Percentiles rank a stretch among this genome's conserved stretches.
Conservation (phyloP, 1,140 invertebrate genomes). For the Drosophila elegans region DNA sequence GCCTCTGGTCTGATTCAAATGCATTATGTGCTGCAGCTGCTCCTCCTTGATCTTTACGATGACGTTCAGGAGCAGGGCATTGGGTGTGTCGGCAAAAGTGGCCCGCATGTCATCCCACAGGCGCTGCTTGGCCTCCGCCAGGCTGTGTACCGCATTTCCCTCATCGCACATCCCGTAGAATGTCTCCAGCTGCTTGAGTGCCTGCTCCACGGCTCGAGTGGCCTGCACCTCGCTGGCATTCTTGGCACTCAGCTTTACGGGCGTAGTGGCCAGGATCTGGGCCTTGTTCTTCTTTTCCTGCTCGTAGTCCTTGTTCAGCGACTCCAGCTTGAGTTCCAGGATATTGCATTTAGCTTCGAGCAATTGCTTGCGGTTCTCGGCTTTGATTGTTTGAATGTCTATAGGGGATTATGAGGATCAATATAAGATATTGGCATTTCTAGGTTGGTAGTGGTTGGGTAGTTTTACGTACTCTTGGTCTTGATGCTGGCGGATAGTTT, state of each 20-base stretch:
- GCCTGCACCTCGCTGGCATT: constrained; percentile 71
- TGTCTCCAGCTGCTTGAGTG: constrained; percentile 63
- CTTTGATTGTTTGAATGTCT: constrained; percentile 71
- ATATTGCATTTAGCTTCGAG: constrained; percentile 52
- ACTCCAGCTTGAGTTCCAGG: constrained; percentile 59
- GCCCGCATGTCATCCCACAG: constrained; percentile 71
- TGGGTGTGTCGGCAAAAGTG: constrained; percentile 69
- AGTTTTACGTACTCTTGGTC: constrained; percentile 63
- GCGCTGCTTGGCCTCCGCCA: constrained; percentile 55
- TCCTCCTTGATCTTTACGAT: constrained; percentile 75
- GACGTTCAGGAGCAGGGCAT: constrained; percentile 65
- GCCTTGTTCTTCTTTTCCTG: constrained; percentile 56
- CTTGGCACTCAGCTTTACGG: constrained; percentile 55
- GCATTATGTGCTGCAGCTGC: constrained; percentile 66
- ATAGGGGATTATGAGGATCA: background rate
- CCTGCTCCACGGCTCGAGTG: constrained; percentile 58
- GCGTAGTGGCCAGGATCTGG: constrained; percentile 65
- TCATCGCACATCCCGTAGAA: constrained; percentile 62
- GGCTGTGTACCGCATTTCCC: constrained; percentile 16
- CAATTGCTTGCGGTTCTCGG: constrained; percentile 54
- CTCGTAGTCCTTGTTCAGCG: constrained; percentile 46
- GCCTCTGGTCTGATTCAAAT: constrained; percentile 34
- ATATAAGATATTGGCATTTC: background rate
- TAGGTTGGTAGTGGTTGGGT: too few species aligned
- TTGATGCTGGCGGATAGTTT: constrained; percentile 55